Evolutionary conservation across 2,888 invertebrate genomes (phyloP), one percentile per base, ranked within the genome.

Genomic region (Orthosia incerta): DNA sequence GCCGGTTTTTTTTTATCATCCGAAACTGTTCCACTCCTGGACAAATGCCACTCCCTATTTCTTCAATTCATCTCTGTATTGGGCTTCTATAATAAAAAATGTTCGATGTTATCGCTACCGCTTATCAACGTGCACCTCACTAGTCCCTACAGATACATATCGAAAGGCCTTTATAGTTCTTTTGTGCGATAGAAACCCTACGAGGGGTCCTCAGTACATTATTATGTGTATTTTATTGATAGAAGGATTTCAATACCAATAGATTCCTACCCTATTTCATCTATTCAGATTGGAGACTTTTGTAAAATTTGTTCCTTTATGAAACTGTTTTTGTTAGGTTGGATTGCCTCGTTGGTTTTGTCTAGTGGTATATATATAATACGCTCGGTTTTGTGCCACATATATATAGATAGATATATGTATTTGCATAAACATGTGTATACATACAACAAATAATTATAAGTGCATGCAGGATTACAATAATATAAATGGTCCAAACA

Each of bases 151-250:
- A 84, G 86, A 86, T 84, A 86, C 81, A 85, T 86, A 87, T 88
- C 89, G 82, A 70, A 77, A 79, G 84, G 73, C 68, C 60, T 82
- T 82, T 84, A 87, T 84, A 84, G 85, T 85, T 80, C 83, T 80
- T 88, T 88, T 89, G 88, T 86, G 75, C 81, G 79, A 84, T 80
- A 82, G 77, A 82, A 85, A 82, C 84, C 86, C 82, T 81, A 74
- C 69, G 79, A 85, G 80, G 84, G 80, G 76, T 72, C 74, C 72
- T 72, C 63, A 68, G 68, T 75, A 74, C 74, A 62, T 80, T 76
- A 85, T 87, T 86, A 84, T 84, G 82, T 82, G 81, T 80, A 76
- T 81, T 86, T 86, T 88, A 88, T 88, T 88, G 88, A 83, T 85
- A 83, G 63, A 66, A 53, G 82, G 73, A 81, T 87, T 84, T 82